phyloP scores from a whole-genome alignment of 1,140 invertebrate species.

The Nylanderia fulva region DNA sequence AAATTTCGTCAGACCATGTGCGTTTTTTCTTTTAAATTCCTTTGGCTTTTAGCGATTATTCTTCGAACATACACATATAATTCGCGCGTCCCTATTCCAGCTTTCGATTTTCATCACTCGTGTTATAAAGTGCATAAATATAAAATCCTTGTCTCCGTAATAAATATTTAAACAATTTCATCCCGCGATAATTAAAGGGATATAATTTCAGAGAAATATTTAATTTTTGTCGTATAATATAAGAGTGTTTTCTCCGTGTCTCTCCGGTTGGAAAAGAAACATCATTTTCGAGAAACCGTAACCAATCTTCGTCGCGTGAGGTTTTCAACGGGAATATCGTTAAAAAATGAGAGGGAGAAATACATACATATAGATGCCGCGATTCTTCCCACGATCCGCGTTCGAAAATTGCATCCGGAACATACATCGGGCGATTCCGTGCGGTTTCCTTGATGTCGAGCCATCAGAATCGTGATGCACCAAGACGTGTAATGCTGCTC shows the following conservation, averaged over 20 bases:
- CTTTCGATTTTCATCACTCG: not conserved
- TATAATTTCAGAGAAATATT: no score
- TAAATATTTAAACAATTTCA: no score
- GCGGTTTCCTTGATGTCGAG: not conserved
- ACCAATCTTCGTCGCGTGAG: not conserved
- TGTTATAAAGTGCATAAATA: not conserved
- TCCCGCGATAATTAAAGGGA: no score
- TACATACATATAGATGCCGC: no score
- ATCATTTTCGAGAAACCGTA: no score
- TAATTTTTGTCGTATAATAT: no score
- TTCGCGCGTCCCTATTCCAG: not conserved
- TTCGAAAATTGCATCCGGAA: not conserved
- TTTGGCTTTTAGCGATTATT: not conserved
- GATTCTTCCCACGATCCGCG: not conserved
- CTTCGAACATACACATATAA: not conserved
- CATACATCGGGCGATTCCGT: slow-evolving; percentile 6
- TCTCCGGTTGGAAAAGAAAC: no score
- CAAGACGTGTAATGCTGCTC: not conserved
- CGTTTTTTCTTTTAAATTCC: not conserved
- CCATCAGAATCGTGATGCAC: slow-evolving; percentile 35
- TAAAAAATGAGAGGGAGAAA: not conserved
- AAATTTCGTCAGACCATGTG: not conserved
- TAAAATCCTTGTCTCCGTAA: not conserved
- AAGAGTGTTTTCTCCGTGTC: no score
- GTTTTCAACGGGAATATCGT: not conserved